Percentiles rank a stretch among this genome's conserved stretches.
Conservation (phyloP, 2,797 vertebrate species). For the Anabacerthia variegaticeps region DNA sequence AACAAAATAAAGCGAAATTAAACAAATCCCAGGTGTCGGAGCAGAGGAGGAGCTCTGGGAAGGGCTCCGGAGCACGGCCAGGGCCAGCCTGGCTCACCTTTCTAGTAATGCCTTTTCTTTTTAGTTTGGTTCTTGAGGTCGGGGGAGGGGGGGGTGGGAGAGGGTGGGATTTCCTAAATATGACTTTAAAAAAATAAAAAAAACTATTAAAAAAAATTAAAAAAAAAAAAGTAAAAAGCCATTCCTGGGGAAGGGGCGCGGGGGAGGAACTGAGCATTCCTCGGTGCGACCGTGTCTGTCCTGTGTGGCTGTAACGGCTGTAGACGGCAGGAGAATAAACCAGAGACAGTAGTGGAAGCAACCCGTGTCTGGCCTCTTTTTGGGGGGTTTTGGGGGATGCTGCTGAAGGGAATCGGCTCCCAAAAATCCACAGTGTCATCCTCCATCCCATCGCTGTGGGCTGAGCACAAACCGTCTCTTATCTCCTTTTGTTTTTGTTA, state of each 20-base stretch:
- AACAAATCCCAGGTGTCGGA: conserved; percentile 58
- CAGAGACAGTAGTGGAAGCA: conserved; percentile 78
- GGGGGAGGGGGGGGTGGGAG: not conserved
- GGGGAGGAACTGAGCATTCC: conserved; percentile 76
- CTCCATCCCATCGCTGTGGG: not conserved
- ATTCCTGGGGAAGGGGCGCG: conserved; percentile 67
- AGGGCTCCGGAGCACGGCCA: conserved; percentile 21
- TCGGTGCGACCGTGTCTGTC: conserved; percentile 82
- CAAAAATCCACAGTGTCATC: not conserved
- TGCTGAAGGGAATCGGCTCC: not conserved
- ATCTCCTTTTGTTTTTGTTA: not conserved
- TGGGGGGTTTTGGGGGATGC: not conserved
- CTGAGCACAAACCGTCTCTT: not conserved
- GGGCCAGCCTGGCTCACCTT: conserved; percentile 32
- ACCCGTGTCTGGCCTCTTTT: conserved; percentile 65
- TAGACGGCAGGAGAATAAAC: conserved; percentile 82
- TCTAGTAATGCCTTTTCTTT: conserved; percentile 71
- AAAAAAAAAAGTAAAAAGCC: conserved; percentile 29
- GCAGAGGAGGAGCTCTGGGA: conserved; percentile 48
- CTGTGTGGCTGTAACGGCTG: conserved; percentile 78
- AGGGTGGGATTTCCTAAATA: conserved; percentile 55
- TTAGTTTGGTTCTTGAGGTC: conserved; percentile 39
- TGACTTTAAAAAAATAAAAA: not conserved
- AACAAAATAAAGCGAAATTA: not conserved
- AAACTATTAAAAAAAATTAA: not conserved